A percentile compares a stretch with the other conserved stretches of the same genome.
phyloP scores from a whole-genome alignment of 2,797 vertebrate genomes.

The Onychomys leucogaster region DNA sequence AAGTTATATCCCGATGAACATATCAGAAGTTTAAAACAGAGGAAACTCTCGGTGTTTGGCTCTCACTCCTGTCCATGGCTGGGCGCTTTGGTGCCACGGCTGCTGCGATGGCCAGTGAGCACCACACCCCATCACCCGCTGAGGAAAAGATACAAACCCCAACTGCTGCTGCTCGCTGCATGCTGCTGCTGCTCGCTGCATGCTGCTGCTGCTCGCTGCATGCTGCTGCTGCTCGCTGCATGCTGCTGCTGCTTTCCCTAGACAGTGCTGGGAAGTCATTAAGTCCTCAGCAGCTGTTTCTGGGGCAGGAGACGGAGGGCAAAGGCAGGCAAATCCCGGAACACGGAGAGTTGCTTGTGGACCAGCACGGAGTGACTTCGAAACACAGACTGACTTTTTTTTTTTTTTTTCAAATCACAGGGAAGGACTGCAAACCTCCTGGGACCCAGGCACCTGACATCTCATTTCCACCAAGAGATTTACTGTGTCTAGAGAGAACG shows the following conservation, averaged over 20 bases:
- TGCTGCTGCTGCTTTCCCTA: neutral
- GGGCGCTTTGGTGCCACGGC: too few species aligned
- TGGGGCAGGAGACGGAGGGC: neutral
- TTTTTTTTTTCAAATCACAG: neutral
- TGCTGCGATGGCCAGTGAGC: neutral
- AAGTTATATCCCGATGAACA: neutral
- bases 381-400: neutral
- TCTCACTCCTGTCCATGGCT: neutral
- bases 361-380: neutral
- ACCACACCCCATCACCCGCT: neutral
- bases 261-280: too few species aligned
- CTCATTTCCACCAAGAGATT: neutral
- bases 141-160: neutral
- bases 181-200: too few species aligned
- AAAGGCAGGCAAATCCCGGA: neutral
- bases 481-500: neutral
- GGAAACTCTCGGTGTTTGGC: neutral
- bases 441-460: neutral
- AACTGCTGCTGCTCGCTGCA: too few species aligned
- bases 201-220: neutral
- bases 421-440: neutral
- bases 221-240: too few species aligned
- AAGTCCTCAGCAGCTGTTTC: neutral
- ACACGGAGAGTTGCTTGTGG: neutral
- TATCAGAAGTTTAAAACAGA: neutral